Conservation (phyloP, 2,113 vertebrate species). For the Platichthys flesus region DNA sequence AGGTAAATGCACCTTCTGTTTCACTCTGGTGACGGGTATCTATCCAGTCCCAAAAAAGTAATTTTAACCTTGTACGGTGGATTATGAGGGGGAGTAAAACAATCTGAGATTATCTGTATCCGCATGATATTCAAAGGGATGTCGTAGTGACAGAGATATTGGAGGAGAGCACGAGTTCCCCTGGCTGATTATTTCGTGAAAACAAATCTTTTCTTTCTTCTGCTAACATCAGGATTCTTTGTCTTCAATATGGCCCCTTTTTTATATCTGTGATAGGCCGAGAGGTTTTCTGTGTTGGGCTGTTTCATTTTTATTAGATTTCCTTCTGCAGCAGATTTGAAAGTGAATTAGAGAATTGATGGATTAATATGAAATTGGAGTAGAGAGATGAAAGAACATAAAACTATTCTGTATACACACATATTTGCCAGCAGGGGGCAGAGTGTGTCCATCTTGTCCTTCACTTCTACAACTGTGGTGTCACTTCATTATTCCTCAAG, state of each 20-base stretch:
- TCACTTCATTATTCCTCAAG: conserved; percentile 3
- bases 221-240: no score
- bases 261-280: neutral
- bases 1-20: conserved; percentile 80
- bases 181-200: no score
- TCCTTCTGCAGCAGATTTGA: neutral
- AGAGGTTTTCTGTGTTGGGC: neutral
- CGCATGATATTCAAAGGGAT: no score
- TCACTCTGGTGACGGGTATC: no score
- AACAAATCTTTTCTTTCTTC: no score
- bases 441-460: conserved; percentile 23
- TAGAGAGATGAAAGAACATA: neutral
- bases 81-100: no score
- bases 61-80: no score
- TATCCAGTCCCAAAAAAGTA: no score
- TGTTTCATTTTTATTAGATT: neutral
- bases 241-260: no score
- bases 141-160: no score
- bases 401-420: neutral
- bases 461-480: neutral
- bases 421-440: conserved; percentile 71
- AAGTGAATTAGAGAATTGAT: neutral
- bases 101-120: no score
- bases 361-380: neutral
- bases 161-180: no score